Conservation (phyloP, 2,888 invertebrate species). For the Limulus polyphemus region DNA sequence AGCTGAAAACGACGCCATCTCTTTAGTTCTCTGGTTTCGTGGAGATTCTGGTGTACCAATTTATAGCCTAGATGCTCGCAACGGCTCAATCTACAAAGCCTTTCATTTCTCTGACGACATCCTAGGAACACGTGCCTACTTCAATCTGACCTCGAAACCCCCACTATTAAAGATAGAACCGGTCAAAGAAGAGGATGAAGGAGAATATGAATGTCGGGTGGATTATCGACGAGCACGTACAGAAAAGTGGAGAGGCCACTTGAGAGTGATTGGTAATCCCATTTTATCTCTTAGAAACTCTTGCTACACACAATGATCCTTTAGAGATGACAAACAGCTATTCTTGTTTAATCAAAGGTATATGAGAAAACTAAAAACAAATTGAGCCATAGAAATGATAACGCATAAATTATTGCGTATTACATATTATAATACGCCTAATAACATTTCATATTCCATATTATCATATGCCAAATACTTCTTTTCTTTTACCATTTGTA, state of each 20-base stretch:
- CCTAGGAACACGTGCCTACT: slow-evolving; percentile 17
- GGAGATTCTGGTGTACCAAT: slow-evolving; percentile 20
- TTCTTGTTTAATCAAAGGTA: too few species aligned
- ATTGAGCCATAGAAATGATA: too few species aligned
- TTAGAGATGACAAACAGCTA: too few species aligned
- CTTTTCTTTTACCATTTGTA: too few species aligned
- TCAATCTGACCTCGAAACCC: slow-evolving; percentile 19
- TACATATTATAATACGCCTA: too few species aligned
- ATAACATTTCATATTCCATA: too few species aligned
- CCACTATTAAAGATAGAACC: slow-evolving; percentile 17
- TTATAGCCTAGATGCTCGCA: slow-evolving; percentile 20
- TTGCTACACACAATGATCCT: too few species aligned
- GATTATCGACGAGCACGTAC: slow-evolving; percentile 22
- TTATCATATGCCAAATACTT: too few species aligned
- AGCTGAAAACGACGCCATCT: slow-evolving; percentile 19
- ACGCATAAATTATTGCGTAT: too few species aligned
- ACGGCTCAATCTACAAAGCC: slow-evolving; percentile 13
- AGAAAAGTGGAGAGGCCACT: slow-evolving; percentile 14
- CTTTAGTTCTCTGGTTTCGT: slow-evolving; percentile 21
- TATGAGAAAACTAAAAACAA: too few species aligned
- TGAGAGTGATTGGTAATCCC: slow-evolving; percentile 19
- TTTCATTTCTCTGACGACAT: slow-evolving; percentile 18
- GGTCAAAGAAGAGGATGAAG: slow-evolving; percentile 20
- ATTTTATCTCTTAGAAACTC: too few species aligned
- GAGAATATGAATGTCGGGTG: slow-evolving; percentile 19